Evolutionary conservation across 2,888 invertebrate genomes (phyloP).

Genomic region (Anodontia alba): DNA sequence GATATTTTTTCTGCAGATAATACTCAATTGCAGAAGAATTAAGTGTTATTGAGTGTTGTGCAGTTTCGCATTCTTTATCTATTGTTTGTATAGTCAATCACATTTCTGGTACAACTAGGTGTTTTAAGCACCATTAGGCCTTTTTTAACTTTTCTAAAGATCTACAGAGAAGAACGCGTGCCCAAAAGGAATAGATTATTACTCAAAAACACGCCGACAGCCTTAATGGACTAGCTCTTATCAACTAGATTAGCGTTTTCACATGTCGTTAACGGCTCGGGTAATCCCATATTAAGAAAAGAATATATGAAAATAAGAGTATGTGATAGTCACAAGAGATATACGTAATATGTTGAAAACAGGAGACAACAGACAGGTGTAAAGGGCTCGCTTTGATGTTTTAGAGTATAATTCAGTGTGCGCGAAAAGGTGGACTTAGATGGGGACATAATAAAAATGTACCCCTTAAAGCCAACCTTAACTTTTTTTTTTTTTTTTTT

Average conservation of each 20-base stretch:
- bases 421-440: neutral
- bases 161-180: neutral
- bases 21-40: no score
- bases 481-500: no score
- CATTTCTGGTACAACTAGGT: neutral
- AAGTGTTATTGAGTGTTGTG: no score
- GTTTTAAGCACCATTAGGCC: neutral
- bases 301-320: neutral
- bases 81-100: neutral
- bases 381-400: conserved; percentile 12
- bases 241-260: conserved; percentile 7
- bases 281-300: conserved; percentile 5
- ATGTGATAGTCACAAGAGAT: neutral
- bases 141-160: neutral
- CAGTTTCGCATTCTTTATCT: neutral
- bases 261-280: neutral
- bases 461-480: no score
- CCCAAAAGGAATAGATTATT: conserved; percentile 15
- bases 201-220: conserved; percentile 15
- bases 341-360: neutral
- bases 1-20: no score
- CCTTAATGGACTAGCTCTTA: neutral
- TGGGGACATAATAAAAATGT: no score
- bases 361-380: conserved; percentile 6
- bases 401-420: neutral